phyloP scores from a whole-genome alignment of 2,113 vertebrate species.

The Megaceryle maxima region DNA sequence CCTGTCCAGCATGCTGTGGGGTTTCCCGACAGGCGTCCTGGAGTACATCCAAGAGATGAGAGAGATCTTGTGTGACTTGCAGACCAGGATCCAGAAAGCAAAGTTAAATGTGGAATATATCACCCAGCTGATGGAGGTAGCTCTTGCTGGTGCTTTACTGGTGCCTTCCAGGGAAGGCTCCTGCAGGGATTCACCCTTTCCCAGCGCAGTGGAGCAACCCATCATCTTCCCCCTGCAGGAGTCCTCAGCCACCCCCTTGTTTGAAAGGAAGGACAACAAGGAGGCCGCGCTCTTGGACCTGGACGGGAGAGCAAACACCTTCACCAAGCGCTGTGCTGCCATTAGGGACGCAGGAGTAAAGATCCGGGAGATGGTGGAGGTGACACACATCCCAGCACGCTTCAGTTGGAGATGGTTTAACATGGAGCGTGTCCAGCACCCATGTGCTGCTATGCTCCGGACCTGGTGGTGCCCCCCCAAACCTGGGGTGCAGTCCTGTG shows the following conservation, averaged over 20 bases:
- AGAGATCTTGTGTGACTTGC: slow-evolving; percentile 55
- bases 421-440: accelerated
- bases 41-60: slow-evolving; percentile 72
- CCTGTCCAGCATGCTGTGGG: accelerated
- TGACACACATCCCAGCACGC: neutral
- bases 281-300: slow-evolving; percentile 70
- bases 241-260: slow-evolving; percentile 71
- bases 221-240: slow-evolving; percentile 13
- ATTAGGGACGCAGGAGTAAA: slow-evolving; percentile 33
- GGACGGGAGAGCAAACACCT: slow-evolving; percentile 9
- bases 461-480: too few relatives aligned
- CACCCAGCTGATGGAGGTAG: slow-evolving; percentile 72
- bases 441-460: accelerated
- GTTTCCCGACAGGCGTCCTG: slow-evolving; percentile 53
- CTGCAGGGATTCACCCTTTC: neutral
- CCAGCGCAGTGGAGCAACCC: neutral
- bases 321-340: slow-evolving; percentile 44
- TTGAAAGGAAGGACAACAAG: slow-evolving; percentile 77
- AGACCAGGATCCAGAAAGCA: slow-evolving; percentile 69
- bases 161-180: accelerated
- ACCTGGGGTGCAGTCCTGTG: neutral
- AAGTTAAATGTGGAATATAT: slow-evolving; percentile 74
- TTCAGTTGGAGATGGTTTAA: accelerated
- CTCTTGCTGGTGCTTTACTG: neutral
- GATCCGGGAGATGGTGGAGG: slow-evolving; percentile 70